phyloP scores from a whole-genome alignment of 1,140 invertebrate species.

The Drosophila tropicalis region DNA sequence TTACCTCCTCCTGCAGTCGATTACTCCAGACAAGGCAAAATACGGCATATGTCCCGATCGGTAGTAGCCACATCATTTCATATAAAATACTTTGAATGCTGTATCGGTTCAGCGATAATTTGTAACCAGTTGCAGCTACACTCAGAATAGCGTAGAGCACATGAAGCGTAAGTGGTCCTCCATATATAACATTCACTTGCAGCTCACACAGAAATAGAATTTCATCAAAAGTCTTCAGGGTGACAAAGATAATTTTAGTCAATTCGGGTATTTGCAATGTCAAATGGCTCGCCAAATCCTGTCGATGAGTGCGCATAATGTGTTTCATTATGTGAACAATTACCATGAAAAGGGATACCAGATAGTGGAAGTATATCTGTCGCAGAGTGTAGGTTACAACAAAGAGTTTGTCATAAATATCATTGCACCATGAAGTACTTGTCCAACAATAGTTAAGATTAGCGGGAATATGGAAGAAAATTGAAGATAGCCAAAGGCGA shows the following conservation, averaged over 20 bases:
- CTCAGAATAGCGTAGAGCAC: conserved; percentile 3
- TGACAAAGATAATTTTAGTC: not conserved
- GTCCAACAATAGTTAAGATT: not conserved
- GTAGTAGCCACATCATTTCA: not conserved
- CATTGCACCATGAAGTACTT: not conserved
- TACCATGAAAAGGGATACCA: conserved; percentile 6
- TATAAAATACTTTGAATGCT: not conserved
- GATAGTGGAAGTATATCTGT: conserved; percentile 5
- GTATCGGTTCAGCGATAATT: not conserved
- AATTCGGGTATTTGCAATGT: not conserved
- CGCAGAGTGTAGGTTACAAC: not conserved
- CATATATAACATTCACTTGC: conserved; percentile 13
- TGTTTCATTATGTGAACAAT: conserved; percentile 7
- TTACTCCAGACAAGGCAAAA: conserved; percentile 7
- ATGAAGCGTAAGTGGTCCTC: not conserved
- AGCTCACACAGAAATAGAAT: conserved; percentile 1
- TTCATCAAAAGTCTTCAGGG: conserved; percentile 4
- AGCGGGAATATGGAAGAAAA: not conserved
- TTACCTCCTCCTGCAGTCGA: conserved; percentile 16
- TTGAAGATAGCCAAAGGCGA: not conserved
- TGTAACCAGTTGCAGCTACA: not conserved
- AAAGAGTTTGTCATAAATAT: not conserved
- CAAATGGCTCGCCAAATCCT: not conserved
- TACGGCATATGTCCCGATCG: not conserved
- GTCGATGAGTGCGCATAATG: not conserved